Evolutionary conservation across 2,888 invertebrate species (phyloP).

Genomic region (Macrosiphum euphorbiae): DNA sequence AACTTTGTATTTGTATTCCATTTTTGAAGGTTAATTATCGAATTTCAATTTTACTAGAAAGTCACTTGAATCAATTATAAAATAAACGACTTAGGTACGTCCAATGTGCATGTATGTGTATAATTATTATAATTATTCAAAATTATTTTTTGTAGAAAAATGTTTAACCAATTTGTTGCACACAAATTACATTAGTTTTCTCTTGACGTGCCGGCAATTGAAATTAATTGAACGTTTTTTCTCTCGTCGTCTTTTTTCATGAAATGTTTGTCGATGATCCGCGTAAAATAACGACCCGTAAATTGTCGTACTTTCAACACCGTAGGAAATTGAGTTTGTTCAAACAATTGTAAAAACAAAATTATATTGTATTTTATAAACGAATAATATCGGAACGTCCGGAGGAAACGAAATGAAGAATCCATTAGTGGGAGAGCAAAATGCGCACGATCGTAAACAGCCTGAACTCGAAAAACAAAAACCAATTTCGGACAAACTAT

Average conservation of each 20-base stretch:
- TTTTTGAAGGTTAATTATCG: background rate
- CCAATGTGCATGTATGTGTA: background rate
- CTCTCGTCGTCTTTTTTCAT: background rate
- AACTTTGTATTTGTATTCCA: background rate
- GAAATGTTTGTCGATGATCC: background rate
- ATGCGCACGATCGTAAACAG: background rate
- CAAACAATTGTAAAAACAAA: background rate
- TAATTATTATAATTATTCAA: background rate
- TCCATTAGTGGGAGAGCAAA: background rate
- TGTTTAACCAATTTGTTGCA: background rate
- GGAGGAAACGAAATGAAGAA: background rate
- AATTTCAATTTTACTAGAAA: background rate
- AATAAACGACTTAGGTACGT: background rate
- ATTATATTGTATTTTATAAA: background rate
- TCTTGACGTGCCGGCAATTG: background rate
- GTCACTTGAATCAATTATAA: background rate
- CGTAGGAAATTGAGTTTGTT: background rate
- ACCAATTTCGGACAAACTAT: background rate
- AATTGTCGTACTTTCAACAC: background rate
- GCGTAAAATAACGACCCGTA: background rate
- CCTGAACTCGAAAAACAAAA: background rate
- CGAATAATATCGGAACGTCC: background rate
- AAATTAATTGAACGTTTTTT: background rate
- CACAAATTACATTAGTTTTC: background rate
- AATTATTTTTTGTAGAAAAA: background rate